Base-by-base conservation (phyloP, 1,140 invertebrate species). In the Hormaphis cornu region DNA sequence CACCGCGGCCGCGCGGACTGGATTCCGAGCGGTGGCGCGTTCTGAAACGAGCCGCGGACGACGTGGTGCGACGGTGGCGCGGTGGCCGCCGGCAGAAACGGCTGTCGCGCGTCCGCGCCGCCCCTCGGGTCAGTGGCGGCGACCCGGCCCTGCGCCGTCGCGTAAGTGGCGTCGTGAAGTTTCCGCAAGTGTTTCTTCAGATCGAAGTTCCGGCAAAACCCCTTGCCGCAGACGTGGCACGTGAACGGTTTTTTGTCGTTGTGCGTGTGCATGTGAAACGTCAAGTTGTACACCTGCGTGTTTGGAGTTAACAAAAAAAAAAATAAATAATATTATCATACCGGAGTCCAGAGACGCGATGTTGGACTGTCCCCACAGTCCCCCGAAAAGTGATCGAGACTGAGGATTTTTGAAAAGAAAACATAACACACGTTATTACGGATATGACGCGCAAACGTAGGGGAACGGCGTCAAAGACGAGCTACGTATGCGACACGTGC, bases 211-310 rank as follows among this genome's bases (percentile, higher is more conserved):
- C 97, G 81, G 78, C 97, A 99, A 78, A 99, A 99, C 0, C 97
- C 96, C 78, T 98, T 98, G 8, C 89, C 90, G 78, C 97, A 99
- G 28, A 95, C 88, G 37, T 84, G 83, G 76, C 95, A 98, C 0
- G 93, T 95, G 77, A 95, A 98, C 0, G 95, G 95, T 75, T 98
- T 98, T 75, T 94, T 91, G 72, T 98, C 95, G 76, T 95, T 96
- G 79, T 98, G 95, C 1, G 95, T 98, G 80, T 97, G 94, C 95
- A 98, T 98, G 80, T 99, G 97, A 79, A 99, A 98, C 0, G 95
- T 97, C 3, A 99, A 82, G 78, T 99, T 99, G 81, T 99, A 99
- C 46, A 98, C 84, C 82, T 99, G 95, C 76, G 98, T 95, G 79
- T 98, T 98, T 0, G 94, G 95, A 30, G 33, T 40, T n/a, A 24